Evolutionary conservation across 2,113 vertebrate species (phyloP), one percentile per base, ranked within the genome.

Genomic region (Hystrix brachyura): DNA sequence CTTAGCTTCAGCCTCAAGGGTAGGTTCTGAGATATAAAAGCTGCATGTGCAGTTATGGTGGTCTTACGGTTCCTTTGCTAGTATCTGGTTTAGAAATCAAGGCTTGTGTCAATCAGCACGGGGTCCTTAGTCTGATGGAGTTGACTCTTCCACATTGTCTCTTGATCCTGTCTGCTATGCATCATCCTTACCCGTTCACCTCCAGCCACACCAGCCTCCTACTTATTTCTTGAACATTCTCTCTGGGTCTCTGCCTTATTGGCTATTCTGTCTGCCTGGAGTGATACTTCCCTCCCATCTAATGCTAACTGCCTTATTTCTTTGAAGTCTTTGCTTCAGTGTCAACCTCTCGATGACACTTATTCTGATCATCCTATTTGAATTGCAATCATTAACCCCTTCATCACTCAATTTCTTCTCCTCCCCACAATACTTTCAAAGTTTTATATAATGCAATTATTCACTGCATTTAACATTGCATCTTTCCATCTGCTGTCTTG

Each of bases 1-100:
- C 27, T 53, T 64, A 69, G 53, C 38, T 53, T 55, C 21, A 96
- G 29, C 32, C 71, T 10, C 64, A 80, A 74, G 32, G 62, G 21
- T 12, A 81, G 34, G 7, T 48, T 60, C 65, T 71, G 27, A 86
- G 78, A 86, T 14, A 53, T 1, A 59, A 1, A 95, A n/a, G 1
- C 15, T n/a, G 92, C 86, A 17, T 43, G 27, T 87, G 43, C 5
- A 7, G 25, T 72, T 72, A 6, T 14, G 23, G 34, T 51, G 12
- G 27, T 53, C 81, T 69, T 71, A 59, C 69, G 29, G 69, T 78
- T 67, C 25, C 53, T 89, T 80, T 76, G 19, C 43, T 69, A 74
- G 17, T 34, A 82, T 60, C n/a, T 55, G 34, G 23, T 46, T 96
- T 82, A 86, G 86, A 93, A 83, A 74, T 91, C 59, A 46, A 79